These are phyloP conservation scores for Ovis canadensis DNA, from an alignment of 2,113 vertebrate genomes.

Conservation along the genomic window DNA sequence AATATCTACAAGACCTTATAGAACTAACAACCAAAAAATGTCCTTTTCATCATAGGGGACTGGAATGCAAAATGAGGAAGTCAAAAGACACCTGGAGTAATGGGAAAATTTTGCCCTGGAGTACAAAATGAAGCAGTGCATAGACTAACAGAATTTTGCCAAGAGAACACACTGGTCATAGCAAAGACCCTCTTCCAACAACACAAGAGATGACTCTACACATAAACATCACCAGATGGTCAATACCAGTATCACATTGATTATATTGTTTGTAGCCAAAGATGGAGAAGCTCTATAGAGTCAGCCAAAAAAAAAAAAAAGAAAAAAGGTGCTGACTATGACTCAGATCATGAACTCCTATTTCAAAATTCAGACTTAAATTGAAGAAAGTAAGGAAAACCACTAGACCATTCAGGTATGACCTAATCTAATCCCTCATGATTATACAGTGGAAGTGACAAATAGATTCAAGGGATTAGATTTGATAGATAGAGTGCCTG, in stretches of 20 bases:
- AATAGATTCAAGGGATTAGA: not conserved
- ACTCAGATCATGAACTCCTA: not conserved
- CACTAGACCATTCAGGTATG: not conserved
- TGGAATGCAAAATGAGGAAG: not conserved
- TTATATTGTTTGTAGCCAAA: not conserved
- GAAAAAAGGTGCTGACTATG: not conserved
- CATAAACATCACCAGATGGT: not conserved
- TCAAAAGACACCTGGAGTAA: not conserved
- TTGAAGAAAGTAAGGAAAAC: not conserved
- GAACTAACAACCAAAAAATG: not conserved
- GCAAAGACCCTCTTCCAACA: not conserved
- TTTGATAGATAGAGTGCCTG: not conserved
- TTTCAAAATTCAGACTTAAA: not conserved
- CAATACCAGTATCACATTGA: not conserved
- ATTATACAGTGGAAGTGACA: not conserved
- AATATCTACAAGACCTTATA: not conserved
- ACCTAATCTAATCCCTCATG: not conserved
- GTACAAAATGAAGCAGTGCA: not conserved
- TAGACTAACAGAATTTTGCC: not conserved
- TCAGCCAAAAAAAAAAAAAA: not conserved
- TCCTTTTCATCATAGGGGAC: not conserved
- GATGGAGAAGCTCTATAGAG: not conserved
- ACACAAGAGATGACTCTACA: not conserved
- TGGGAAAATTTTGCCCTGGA: not conserved
- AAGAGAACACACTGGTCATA: not conserved